A percentile compares a stretch with the other conserved stretches of the same genome.
Evolutionary conservation across 23 tunicate genomes (phyloP).

Genomic region (Styela clava): DNA sequence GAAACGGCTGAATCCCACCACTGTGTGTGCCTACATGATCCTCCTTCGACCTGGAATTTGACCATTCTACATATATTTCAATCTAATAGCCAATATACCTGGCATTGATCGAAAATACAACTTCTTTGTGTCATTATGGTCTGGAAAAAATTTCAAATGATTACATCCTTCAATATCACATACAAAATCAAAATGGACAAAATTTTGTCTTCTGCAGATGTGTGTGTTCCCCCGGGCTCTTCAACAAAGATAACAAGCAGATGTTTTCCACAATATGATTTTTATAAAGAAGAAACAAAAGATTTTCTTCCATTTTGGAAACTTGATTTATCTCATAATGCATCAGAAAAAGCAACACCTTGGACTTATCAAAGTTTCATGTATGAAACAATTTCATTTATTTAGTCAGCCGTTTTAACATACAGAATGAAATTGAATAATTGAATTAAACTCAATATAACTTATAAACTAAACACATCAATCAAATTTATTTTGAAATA

Average conservation of each 20-base stretch:
- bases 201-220: conserved; percentile 16
- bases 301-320: conserved; percentile 29
- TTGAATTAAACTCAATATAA: no score
- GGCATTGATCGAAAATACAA: no score
- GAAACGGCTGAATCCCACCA: no score
- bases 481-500: no score
- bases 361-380: conserved; percentile 45
- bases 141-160: no score
- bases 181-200: not conserved
- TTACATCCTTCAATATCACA: not conserved
- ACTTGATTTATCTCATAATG: not conserved
- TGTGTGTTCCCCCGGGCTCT: conserved; percentile 11
- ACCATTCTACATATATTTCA: no score
- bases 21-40: no score
- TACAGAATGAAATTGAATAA: not conserved
- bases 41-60: no score
- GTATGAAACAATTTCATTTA: conserved; percentile 1
- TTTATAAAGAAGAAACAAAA: conserved; percentile 29
- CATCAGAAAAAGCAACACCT: conserved; percentile 13
- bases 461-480: no score
- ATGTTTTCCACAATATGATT: conserved; percentile 21
- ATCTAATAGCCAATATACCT: no score
- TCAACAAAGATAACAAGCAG: not conserved
- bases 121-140: no score
- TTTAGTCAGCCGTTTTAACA: not conserved